Evolutionary conservation across 2,888 invertebrate genomes (phyloP).

Genomic region (Hirudinaria manillensis): DNA sequence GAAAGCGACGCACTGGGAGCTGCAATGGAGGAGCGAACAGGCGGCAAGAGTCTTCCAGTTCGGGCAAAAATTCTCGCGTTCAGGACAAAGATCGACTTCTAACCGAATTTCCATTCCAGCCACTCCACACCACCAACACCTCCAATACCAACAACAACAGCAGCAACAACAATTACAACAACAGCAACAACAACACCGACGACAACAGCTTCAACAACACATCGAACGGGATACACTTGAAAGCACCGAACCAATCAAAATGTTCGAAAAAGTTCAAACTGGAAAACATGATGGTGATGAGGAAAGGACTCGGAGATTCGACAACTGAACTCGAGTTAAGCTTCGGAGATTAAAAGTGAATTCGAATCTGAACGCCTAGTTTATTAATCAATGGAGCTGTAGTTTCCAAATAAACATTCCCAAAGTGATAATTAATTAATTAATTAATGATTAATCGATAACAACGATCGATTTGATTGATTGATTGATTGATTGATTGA

Average conservation of each 20-base stretch:
- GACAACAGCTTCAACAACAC: conserved; percentile 3
- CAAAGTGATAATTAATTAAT: too few relatives aligned
- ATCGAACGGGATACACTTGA: neutral
- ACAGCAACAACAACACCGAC: neutral
- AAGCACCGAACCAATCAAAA: conserved; percentile 1
- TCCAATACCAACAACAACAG: neutral
- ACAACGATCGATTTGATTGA: neutral
- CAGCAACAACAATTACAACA: neutral
- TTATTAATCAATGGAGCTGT: too few relatives aligned
- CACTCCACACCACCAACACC: neutral
- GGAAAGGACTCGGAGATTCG: conserved; percentile 26
- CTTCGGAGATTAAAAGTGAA: conserved; percentile 19
- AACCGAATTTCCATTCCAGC: neutral
- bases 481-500: neutral
- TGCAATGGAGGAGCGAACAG: neutral
- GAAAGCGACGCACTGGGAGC: neutral
- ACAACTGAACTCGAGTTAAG: conserved; percentile 26
- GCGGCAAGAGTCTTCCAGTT: neutral
- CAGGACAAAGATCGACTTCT: neutral
- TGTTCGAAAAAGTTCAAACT: conserved; percentile 19
- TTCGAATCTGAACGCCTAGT: neutral
- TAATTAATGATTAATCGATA: neutral
- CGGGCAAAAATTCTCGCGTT: neutral
- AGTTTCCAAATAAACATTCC: too few relatives aligned
- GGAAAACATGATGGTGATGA: conserved; percentile 14